These are phyloP conservation scores for Drosophila trapezifrons DNA, from an alignment of 1,140 invertebrate genomes.

Conservation along the genomic window DNA sequence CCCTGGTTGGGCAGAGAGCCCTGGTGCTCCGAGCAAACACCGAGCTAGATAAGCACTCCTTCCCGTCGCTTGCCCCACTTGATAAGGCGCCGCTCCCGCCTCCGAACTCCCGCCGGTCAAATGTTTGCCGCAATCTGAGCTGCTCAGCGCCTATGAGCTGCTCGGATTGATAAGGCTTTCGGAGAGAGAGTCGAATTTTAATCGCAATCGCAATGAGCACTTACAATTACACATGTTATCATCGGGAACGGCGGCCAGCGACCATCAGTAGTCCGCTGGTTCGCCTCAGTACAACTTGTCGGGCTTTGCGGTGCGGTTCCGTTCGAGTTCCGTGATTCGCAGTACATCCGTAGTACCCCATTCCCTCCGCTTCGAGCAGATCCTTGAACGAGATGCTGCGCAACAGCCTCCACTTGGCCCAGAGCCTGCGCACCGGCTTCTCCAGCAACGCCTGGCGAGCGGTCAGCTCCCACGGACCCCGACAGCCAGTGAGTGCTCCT, in stretches of 20 bases:
- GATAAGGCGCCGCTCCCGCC: constrained; percentile 46
- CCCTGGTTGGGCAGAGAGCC: neutral
- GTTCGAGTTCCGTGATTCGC: constrained; percentile 15
- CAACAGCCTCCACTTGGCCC: constrained; percentile 56
- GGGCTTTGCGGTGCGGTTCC: constrained; percentile 56
- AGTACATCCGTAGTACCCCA: constrained; percentile 9
- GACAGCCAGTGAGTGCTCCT: constrained; percentile 66
- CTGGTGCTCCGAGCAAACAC: constrained; percentile 41
- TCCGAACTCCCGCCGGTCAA: constrained; percentile 27
- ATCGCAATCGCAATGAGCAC: constrained; percentile 78
- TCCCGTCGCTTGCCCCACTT: constrained; percentile 55
- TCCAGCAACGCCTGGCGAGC: constrained; percentile 61
- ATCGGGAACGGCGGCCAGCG: constrained; percentile 26
- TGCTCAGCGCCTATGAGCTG: constrained; percentile 16
- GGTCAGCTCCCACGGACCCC: constrained; percentile 60
- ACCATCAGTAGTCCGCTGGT: constrained; percentile 14
- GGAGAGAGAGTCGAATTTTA: constrained; percentile 71
- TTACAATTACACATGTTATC: constrained; percentile 82
- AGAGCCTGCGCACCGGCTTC: constrained; percentile 54
- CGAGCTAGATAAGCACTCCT: constrained; percentile 53
- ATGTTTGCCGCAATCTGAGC: constrained; percentile 65
- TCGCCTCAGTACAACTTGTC: constrained; percentile 63
- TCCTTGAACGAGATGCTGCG: constrained; percentile 59
- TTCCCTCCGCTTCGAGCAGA: constrained; percentile 19
- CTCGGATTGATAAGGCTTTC: constrained; percentile 67